Evolutionary conservation across 2,888 invertebrate species (phyloP).

Genomic region (Ditula angustiorana): DNA sequence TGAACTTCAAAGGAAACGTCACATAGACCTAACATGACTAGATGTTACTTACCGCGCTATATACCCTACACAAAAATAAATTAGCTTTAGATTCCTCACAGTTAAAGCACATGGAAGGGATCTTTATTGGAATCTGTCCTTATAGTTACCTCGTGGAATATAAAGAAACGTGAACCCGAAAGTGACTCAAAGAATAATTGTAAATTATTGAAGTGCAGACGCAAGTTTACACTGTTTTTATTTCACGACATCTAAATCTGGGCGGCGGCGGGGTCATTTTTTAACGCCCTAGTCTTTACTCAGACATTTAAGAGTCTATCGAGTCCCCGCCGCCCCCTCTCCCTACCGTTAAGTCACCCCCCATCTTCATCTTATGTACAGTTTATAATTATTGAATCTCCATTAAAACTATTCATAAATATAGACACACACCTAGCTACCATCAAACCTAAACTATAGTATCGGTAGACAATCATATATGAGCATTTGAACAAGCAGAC

Average conservation of each 20-base stretch:
- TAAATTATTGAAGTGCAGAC: slow-evolving; percentile 6
- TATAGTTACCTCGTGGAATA: slow-evolving; percentile 1
- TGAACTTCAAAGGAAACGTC: slow-evolving; percentile 54
- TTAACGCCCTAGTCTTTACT: too few species aligned
- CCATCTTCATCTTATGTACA: slow-evolving; percentile 24
- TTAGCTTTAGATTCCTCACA: slow-evolving; percentile 1
- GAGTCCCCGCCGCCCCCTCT: slow-evolving; percentile 14
- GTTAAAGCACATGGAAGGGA: slow-evolving; percentile 34
- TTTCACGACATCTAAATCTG: slow-evolving; percentile 9
- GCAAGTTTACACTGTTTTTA: slow-evolving; percentile 24
- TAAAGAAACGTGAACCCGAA: slow-evolving; percentile 4
- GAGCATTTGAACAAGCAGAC: slow-evolving; percentile 28
- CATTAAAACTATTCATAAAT: slow-evolving; percentile 30
- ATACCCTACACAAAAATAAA: slow-evolving; percentile 34
- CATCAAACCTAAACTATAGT: slow-evolving; percentile 30
- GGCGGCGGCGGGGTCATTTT: slow-evolving; percentile 20
- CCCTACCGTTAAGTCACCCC: slow-evolving; percentile 9
- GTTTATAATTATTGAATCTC: slow-evolving; percentile 7
- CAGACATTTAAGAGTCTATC: not conserved
- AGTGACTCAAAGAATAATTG: slow-evolving; percentile 19
- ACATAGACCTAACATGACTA: slow-evolving; percentile 56
- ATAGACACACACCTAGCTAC: slow-evolving; percentile 38
- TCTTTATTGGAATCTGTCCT: slow-evolving; percentile 1
- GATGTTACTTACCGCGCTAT: slow-evolving; percentile 39
- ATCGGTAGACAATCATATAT: slow-evolving; percentile 35